Percentiles rank a stretch among this genome's conserved stretches.
Evolutionary conservation across 2,113 vertebrate genomes (phyloP).

Genomic region (Talpa occidentalis): DNA sequence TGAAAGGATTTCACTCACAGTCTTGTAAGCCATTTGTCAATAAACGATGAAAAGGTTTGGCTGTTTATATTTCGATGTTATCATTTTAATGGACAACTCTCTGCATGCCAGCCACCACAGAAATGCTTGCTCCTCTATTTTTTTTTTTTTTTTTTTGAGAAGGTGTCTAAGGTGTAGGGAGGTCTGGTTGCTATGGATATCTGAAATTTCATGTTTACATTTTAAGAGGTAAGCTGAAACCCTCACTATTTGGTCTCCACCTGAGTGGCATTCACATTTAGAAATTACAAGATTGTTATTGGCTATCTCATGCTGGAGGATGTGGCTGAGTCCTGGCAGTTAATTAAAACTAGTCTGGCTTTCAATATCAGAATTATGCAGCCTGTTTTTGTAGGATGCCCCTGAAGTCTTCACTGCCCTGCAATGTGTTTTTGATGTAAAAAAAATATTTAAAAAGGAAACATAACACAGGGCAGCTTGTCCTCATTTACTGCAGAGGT

Average conservation of each 20-base stretch:
- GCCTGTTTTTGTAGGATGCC: slow-evolving; percentile 85
- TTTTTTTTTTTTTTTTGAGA: slow-evolving; percentile 43
- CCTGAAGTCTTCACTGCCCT: slow-evolving; percentile 75
- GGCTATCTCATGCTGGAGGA: slow-evolving; percentile 84
- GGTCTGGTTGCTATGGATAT: slow-evolving; percentile 72
- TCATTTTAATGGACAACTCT: slow-evolving; percentile 66
- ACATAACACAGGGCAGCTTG: slow-evolving; percentile 85
- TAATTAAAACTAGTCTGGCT: slow-evolving; percentile 87
- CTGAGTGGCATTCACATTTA: slow-evolving; percentile 79
- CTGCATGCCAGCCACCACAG: slow-evolving; percentile 59
- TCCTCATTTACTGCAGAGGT: slow-evolving; percentile 81
- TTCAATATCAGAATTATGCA: slow-evolving; percentile 86
- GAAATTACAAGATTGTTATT: slow-evolving; percentile 84
- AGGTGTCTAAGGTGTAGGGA: slow-evolving; percentile 73
- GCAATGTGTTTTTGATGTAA: slow-evolving; percentile 89
- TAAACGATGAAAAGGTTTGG: slow-evolving; percentile 78
- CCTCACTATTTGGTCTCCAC: slow-evolving; percentile 79
- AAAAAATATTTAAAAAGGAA: slow-evolving; percentile 86
- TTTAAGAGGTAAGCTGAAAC: slow-evolving; percentile 81
- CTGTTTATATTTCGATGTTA: slow-evolving; percentile 78
- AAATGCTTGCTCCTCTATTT: slow-evolving; percentile 19
- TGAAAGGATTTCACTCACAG: slow-evolving; percentile 75
- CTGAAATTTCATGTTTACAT: slow-evolving; percentile 79
- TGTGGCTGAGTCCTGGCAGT: slow-evolving; percentile 85
- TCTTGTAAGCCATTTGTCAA: slow-evolving; percentile 79